Conservation (phyloP, 1,140 invertebrate species). For the Cecropterus lyciades region DNA sequence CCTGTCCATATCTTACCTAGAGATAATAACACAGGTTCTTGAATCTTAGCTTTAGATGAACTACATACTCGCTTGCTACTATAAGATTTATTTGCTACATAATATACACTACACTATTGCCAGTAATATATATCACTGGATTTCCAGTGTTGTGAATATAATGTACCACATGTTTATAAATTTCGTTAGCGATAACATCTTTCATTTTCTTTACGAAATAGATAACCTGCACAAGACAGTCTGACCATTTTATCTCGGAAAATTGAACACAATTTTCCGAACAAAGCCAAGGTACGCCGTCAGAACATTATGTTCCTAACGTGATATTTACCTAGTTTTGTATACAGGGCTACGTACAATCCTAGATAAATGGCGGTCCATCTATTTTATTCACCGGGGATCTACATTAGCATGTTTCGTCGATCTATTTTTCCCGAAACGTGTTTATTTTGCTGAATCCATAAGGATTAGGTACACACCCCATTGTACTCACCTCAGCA, state of each 20-base stretch:
- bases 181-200: too few relatives aligned
- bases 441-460: slow-evolving; percentile 18
- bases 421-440: slow-evolving; percentile 20
- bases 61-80: too few relatives aligned
- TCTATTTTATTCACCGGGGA: slow-evolving; percentile 15
- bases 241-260: background rate
- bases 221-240: too few relatives aligned
- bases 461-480: slow-evolving; percentile 5
- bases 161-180: too few relatives aligned
- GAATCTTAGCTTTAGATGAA: too few relatives aligned
- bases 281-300: slow-evolving; percentile 2
- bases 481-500: background rate
- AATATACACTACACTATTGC: too few relatives aligned
- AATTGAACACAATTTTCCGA: background rate
- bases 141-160: too few relatives aligned
- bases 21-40: too few relatives aligned
- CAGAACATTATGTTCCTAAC: slow-evolving; percentile 6
- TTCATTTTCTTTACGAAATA: too few relatives aligned
- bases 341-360: background rate
- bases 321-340: slow-evolving; percentile 20
- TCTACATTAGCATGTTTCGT: slow-evolving; percentile 18
- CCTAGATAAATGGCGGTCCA: slow-evolving; percentile 19
- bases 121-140: too few relatives aligned
- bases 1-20: too few relatives aligned
- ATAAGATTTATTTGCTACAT: too few relatives aligned